Conservation (phyloP, 1,140 invertebrate genomes). For the Drosophila auraria region DNA sequence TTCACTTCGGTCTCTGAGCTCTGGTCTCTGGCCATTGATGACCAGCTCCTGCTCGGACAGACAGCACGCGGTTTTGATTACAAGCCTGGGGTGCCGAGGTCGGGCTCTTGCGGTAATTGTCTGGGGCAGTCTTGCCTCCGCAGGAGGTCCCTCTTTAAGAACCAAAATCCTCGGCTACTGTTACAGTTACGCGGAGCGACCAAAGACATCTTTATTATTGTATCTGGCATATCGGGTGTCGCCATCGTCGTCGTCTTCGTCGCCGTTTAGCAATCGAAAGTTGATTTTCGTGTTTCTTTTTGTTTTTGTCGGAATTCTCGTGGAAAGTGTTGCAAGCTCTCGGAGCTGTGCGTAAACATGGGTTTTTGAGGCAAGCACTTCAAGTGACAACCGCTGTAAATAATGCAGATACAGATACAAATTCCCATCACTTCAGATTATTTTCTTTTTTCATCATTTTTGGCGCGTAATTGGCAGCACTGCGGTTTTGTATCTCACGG, state of each 20-base stretch:
- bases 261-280: slow-evolving; percentile 64
- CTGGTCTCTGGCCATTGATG: slow-evolving; percentile 59
- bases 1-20: slow-evolving; percentile 18
- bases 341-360: slow-evolving; percentile 25
- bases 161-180: slow-evolving; percentile 71
- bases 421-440: slow-evolving; percentile 43
- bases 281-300: slow-evolving; percentile 72
- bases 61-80: slow-evolving; percentile 58
- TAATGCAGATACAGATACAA: slow-evolving; percentile 34
- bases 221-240: slow-evolving; percentile 40
- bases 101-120: slow-evolving; percentile 63
- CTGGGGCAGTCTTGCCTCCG: slow-evolving; percentile 33
- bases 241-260: not conserved
- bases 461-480: slow-evolving; percentile 62
- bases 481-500: slow-evolving; percentile 56
- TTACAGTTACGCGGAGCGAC: slow-evolving; percentile 63
- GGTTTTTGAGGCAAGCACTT: slow-evolving; percentile 61
- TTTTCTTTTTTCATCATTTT: slow-evolving; percentile 46
- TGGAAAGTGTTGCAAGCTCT: slow-evolving; percentile 73
- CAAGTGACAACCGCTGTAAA: slow-evolving; percentile 69
- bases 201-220: slow-evolving; percentile 62
- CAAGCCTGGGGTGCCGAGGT: slow-evolving; percentile 35
- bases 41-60: slow-evolving; percentile 6
- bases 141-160: slow-evolving; percentile 22
- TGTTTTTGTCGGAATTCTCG: slow-evolving; percentile 61